These are phyloP conservation scores for Varanus komodoensis DNA, from an alignment of 2,113 vertebrate species.

Conservation along the genomic window DNA sequence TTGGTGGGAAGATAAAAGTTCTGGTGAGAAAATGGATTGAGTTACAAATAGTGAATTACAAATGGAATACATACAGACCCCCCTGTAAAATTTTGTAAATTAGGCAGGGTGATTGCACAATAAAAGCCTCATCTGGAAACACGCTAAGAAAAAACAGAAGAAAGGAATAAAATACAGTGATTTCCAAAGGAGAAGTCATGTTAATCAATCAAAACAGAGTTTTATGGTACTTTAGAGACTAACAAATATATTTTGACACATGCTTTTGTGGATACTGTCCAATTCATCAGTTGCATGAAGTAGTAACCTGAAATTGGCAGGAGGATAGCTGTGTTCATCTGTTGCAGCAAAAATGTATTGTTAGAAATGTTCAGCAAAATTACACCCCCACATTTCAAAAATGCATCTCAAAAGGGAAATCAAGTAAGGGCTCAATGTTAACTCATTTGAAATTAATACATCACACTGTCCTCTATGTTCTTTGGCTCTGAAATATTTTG, in stretches of 20 bases:
- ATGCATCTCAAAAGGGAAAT: neutral
- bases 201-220: too few species aligned
- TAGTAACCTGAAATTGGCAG: too few species aligned
- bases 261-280: too few species aligned
- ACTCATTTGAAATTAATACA: neutral
- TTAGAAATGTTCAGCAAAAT: neutral
- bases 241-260: too few species aligned
- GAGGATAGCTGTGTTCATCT: too few species aligned
- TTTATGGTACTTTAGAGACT: too few species aligned
- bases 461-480: neutral
- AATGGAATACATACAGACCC: neutral
- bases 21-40: neutral
- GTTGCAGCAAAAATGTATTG: too few species aligned
- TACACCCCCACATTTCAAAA: constrained; percentile 3
- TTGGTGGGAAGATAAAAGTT: neutral
- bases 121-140: neutral
- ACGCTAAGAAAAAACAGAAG: constrained; percentile 26
- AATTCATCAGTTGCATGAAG: too few species aligned
- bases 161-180: constrained; percentile 61
- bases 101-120: neutral
- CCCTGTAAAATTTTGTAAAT: neutral
- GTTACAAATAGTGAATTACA: neutral
- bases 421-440: neutral
- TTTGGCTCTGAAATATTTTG: neutral
- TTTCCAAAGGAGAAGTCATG: neutral